Evolutionary conservation across 1,140 invertebrate genomes (phyloP).

Genomic region (Heliconius eleuchia): DNA sequence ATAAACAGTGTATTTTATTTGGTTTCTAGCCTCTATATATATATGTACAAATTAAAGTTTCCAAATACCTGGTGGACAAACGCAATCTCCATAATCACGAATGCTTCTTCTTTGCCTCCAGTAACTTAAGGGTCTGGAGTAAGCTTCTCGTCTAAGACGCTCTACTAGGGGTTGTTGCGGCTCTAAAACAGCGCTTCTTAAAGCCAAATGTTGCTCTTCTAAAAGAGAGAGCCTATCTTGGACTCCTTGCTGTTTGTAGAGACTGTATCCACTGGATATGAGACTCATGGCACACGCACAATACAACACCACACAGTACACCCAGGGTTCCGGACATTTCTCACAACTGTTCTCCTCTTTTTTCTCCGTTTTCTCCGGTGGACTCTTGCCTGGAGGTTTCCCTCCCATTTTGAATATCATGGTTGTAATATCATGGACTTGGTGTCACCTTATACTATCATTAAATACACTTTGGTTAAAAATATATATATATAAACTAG

Average conservation of each 20-base stretch:
- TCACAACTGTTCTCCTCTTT: conserved; percentile 60
- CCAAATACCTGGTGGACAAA: conserved; percentile 67
- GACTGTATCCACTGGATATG: conserved; percentile 70
- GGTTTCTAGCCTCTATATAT: background rate
- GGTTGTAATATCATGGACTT: conserved; percentile 46
- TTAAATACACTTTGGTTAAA: background rate
- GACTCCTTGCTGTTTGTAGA: conserved; percentile 66
- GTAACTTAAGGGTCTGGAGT: conserved; percentile 50
- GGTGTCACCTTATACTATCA: background rate
- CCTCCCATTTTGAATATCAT: conserved; percentile 75
- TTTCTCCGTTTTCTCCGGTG: conserved; percentile 55
- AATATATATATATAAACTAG: background rate
- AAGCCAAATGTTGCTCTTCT: conserved; percentile 70
- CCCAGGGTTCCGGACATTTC: conserved; percentile 67
- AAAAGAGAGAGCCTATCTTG: conserved; percentile 59
- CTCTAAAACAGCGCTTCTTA: conserved; percentile 72
- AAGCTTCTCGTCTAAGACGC: conserved; percentile 59
- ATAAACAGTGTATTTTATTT: background rate
- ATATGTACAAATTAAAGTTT: background rate
- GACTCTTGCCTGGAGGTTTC: conserved; percentile 62
- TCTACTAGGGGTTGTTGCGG: conserved; percentile 71
- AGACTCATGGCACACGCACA: conserved; percentile 78
- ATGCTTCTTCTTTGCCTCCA: conserved; percentile 64
- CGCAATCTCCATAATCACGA: conserved; percentile 68
- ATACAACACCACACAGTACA: conserved; percentile 76